Evolutionary conservation across 2,888 invertebrate species (phyloP).

Genomic region (Bedellia somnulentella): DNA sequence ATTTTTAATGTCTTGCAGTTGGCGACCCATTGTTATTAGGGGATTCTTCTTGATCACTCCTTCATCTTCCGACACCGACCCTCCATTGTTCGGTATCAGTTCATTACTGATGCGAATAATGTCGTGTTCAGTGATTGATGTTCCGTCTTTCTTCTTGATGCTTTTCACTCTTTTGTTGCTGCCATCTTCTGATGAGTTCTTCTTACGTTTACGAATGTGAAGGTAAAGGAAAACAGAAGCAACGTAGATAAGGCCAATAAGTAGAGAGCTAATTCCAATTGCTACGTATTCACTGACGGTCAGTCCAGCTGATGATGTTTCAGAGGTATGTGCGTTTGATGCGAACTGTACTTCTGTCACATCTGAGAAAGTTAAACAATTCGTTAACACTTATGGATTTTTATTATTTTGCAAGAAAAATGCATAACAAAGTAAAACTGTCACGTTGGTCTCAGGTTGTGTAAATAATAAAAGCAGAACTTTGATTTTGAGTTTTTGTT

Average conservation of each 20-base stretch:
- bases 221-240: slow-evolving; percentile 83
- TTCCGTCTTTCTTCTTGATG: slow-evolving; percentile 40
- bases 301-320: slow-evolving; percentile 63
- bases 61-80: slow-evolving; percentile 48
- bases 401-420: too few relatives aligned
- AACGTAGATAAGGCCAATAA: slow-evolving; percentile 86
- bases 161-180: slow-evolving; percentile 21
- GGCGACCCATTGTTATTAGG: slow-evolving; percentile 61
- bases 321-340: slow-evolving; percentile 63
- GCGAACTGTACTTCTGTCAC: slow-evolving; percentile 80
- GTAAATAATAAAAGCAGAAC: too few relatives aligned
- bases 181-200: slow-evolving; percentile 44
- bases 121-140: slow-evolving; percentile 40
- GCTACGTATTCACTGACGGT: slow-evolving; percentile 78
- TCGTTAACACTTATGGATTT: background rate
- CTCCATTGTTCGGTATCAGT: slow-evolving; percentile 31
- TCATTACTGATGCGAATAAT: slow-evolving; percentile 47
- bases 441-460: too few relatives aligned
- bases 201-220: slow-evolving; percentile 70
- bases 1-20: slow-evolving; percentile 56
- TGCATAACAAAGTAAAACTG: too few relatives aligned
- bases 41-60: slow-evolving; percentile 80
- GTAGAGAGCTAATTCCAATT: slow-evolving; percentile 78
- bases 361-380: slow-evolving; percentile 48
- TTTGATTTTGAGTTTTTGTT: too few relatives aligned